Evolutionary conservation across 2,888 invertebrate genomes (phyloP), one percentile per base, ranked within the genome.

Genomic region (Theretra japonica): DNA sequence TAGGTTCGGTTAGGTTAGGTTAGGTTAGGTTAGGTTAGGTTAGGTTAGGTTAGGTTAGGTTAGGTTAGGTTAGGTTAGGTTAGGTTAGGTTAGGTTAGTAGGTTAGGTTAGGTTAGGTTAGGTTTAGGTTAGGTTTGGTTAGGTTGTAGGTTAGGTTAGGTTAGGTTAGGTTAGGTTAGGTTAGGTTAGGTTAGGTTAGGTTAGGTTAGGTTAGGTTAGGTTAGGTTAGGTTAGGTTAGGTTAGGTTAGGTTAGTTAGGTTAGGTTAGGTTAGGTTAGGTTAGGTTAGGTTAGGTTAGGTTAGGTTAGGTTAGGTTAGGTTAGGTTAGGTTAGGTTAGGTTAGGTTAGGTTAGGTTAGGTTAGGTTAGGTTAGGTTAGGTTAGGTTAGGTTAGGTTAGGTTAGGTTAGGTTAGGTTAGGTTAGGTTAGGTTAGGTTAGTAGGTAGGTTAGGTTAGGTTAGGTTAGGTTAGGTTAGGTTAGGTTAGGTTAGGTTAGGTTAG

Each of bases 341-440:
- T 78, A 76, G 76, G 75, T 78, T 77, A 75, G 75, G 75, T 77
- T 77, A 76, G 76, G 75, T 76, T 77, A 75, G 77, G 75, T 76
- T 73, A 76, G 76, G 77, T 76, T 77, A 76, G 75, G 77, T 75
- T 77, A 76, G 76, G 78, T 78, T 78, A 78, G 78, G 78, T 78
- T 78, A 78, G 76, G 78, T 78, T 78, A 77, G 76, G 76, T 76
- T 76, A 76, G 76, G 76, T 76, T 75, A 75, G 75, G 73, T 75
- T 76, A 76, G 74, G 77, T 75, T 75, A 75, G 76, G 77, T 77
- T 77, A 77, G 76, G 76, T 77, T 77, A 77, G 75, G 76, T 77
- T 77, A 76, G 76, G 76, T 76, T 76, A 76, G 76, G 75, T 74
- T 69, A 25, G 56, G 69, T 69, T 56, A 28, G 69, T 53, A 23